phyloP scores from a whole-genome alignment of 1,140 invertebrate species.

The Protaetia brevitarsis region DNA sequence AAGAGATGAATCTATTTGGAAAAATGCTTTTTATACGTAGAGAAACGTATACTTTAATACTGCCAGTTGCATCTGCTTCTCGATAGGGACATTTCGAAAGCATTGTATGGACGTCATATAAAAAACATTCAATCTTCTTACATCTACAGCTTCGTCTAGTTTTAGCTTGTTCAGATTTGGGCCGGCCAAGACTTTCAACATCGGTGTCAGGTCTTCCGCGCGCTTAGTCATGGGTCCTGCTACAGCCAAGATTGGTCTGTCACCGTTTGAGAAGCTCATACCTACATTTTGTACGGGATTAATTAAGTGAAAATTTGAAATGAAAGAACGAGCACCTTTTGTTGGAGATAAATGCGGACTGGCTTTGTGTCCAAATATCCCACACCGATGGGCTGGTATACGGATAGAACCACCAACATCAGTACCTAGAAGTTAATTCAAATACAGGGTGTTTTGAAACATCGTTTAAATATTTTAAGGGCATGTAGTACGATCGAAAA shows the following conservation, averaged over 20 bases:
- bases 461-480: no score
- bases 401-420: slow-evolving; percentile 95
- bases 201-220: slow-evolving; percentile 69
- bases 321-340: slow-evolving; percentile 29
- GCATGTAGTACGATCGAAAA: no score
- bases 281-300: slow-evolving; percentile 34
- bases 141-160: slow-evolving; percentile 56
- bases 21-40: no score
- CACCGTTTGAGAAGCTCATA: slow-evolving; percentile 60
- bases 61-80: not conserved
- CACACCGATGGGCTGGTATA: slow-evolving; percentile 93
- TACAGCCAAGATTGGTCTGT: slow-evolving; percentile 59
- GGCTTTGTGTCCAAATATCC: slow-evolving; percentile 90
- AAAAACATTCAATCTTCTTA: slow-evolving; percentile 70
- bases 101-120: slow-evolving; percentile 71
- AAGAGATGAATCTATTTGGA: slow-evolving; percentile 19
- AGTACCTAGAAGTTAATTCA: slow-evolving; percentile 48
- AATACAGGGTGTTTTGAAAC: not conserved
- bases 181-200: slow-evolving; percentile 64
- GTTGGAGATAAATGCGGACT: slow-evolving; percentile 50
- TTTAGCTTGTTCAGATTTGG: slow-evolving; percentile 50
- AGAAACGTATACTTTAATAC: slow-evolving; percentile 11
- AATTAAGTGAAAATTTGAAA: slow-evolving; percentile 21
- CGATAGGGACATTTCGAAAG: slow-evolving; percentile 63
- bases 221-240: slow-evolving; percentile 78